Evolutionary conservation across 2,797 vertebrate genomes (phyloP), one percentile per base, ranked within the genome.

Genomic region (Sebastes elongatus): DNA sequence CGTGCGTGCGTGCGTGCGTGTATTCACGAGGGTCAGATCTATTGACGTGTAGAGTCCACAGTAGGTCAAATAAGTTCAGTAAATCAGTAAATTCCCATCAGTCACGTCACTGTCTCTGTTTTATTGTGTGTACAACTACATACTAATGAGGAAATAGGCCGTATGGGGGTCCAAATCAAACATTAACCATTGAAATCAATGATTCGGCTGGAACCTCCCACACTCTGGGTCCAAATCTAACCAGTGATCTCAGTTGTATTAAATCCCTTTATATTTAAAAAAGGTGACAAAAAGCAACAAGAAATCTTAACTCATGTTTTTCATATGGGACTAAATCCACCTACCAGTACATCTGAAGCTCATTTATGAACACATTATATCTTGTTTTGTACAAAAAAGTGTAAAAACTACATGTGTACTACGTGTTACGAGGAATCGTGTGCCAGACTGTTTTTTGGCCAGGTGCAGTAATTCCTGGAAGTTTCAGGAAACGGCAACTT

Each of bases 21-120:
- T 81, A 74, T 67, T 61, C 56, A 28, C 20, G 0, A 56, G 61
- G 35, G 78, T 71, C 62, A 23, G 27, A 33, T 84, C 78, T 75
- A 65, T 75, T 6, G 7, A 62, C 69, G 13, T 10, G 32, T 57
- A 38, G 32, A 63, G 4, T 35, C 55, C 11, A 56, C 71, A 63
- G 23, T 18, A 25, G 69, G 67, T 86, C 70, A 80, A 9, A 61
- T 66, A 10, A 60, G 52, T 59, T 85, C 23, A 60, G 27, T 52
- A 42, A 74, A 14, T 74, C 60, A 75, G 10, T 49, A 46, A 82
- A 33, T 61, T 76, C 64, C 33, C 56, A 74, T 75, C 49, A 59
- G 23, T 4, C 65, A 52, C 64, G 56, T 67, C 83, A 60, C 70
- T 82, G 62, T 75, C 20, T 23, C 22, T 23, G 23, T 7, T 23